These are phyloP conservation scores for Ceraclea dissimilis DNA, from an alignment of 2,888 invertebrate species.

Conservation along the genomic window DNA sequence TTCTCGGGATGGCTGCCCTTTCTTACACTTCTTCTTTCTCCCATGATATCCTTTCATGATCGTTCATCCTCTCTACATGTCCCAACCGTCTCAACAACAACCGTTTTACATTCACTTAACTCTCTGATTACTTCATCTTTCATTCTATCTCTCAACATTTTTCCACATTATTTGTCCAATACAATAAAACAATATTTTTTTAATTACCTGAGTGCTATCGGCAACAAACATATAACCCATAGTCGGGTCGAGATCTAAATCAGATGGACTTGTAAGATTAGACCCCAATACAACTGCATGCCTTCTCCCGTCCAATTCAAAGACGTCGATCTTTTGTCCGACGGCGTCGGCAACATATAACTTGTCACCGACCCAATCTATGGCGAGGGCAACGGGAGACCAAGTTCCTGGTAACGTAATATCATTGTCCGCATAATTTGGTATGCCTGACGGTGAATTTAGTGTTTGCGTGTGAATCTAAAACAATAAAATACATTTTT, in stretches of 20 bases:
- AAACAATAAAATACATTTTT: slow-evolving; percentile 8
- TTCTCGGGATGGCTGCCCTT: too few relatives aligned
- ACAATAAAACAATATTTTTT: too few relatives aligned
- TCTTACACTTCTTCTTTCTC: too few relatives aligned
- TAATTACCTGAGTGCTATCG: slow-evolving; percentile 69
- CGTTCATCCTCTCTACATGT: too few relatives aligned
- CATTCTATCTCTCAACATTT: too few relatives aligned
- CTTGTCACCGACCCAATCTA: slow-evolving; percentile 96
- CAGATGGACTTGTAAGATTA: slow-evolving; percentile 84
- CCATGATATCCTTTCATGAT: too few relatives aligned
- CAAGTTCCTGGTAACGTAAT: slow-evolving; percentile 76
- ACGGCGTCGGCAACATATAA: slow-evolving; percentile 90
- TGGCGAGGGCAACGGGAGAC: slow-evolving; percentile 85
- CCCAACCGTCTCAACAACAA: too few relatives aligned
- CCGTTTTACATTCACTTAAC: too few relatives aligned
- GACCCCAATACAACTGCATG: slow-evolving; percentile 89
- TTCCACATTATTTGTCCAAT: too few relatives aligned
- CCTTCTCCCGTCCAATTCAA: slow-evolving; percentile 77
- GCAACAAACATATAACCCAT: slow-evolving; percentile 83
- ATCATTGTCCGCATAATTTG: slow-evolving; percentile 50
- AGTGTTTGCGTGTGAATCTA: slow-evolving; percentile 57
- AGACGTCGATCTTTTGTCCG: slow-evolving; percentile 90
- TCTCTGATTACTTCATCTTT: too few relatives aligned
- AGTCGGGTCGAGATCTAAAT: slow-evolving; percentile 89
- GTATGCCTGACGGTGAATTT: slow-evolving; percentile 38